Percentiles rank a stretch among this genome's conserved stretches.
phyloP scores from a whole-genome alignment of 2,797 vertebrate species.

The Scyliorhinus canicula region DNA sequence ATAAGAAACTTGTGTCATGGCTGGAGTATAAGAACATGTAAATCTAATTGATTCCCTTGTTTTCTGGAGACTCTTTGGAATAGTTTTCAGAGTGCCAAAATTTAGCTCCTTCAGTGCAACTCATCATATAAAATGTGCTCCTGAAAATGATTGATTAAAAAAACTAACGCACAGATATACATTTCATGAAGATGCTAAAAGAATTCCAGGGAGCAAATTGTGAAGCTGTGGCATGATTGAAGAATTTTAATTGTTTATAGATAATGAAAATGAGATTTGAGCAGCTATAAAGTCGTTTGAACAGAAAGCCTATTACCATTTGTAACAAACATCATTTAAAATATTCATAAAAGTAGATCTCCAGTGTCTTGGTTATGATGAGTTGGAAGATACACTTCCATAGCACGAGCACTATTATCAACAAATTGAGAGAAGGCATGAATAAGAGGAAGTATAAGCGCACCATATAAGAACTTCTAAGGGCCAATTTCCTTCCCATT shows the following conservation, averaged over 20 bases:
- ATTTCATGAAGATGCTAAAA: not conserved
- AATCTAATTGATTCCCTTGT: not conserved
- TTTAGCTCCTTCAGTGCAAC: not conserved
- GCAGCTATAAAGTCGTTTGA: not conserved
- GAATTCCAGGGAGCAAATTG: not conserved
- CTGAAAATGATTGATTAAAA: slow-evolving; percentile 10
- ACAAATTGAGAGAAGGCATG: not conserved
- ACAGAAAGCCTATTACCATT: not conserved
- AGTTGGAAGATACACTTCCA: not conserved
- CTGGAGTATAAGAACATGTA: not conserved
- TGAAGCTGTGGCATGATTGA: not conserved
- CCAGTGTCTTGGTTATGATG: not conserved
- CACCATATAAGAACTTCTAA: not conserved
- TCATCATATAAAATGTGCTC: not conserved
- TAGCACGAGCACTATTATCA: not conserved
- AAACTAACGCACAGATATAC: not conserved
- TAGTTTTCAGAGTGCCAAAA: not conserved
- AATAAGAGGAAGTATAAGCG: not conserved
- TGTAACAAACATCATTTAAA: not conserved
- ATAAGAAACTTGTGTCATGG: not conserved
- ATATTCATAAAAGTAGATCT: not conserved
- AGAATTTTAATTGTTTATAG: not conserved
- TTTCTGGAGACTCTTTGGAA: not conserved
- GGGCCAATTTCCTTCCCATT: not conserved
- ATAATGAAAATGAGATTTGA: slow-evolving; percentile 14